A percentile compares a stretch with the other conserved stretches of the same genome.
These are phyloP conservation scores for Oxyteleia sp. DNA, from an alignment of 2,888 invertebrate genomes.

Conservation along the genomic window DNA sequence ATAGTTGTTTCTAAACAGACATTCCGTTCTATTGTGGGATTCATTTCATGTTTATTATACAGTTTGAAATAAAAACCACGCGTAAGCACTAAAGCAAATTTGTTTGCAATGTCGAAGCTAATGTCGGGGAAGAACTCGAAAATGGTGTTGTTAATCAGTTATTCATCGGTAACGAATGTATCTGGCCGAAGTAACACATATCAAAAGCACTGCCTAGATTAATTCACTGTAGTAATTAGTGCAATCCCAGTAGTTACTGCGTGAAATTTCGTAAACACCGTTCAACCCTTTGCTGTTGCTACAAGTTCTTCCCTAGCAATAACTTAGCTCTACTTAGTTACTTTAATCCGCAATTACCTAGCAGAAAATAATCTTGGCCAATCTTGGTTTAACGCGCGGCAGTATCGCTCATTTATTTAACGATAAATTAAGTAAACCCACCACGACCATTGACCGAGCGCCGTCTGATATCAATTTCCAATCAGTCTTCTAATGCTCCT, in stretches of 20 bases:
- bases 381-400: not conserved
- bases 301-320: conserved; percentile 7
- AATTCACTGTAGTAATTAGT: conserved; percentile 24
- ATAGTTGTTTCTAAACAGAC: conserved; percentile 12
- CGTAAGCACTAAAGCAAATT: not conserved
- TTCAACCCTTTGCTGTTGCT: not conserved
- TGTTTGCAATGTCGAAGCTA: not conserved
- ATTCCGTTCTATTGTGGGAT: not conserved
- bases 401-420: not conserved
- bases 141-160: conserved; percentile 2
- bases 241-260: conserved; percentile 9
- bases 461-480: conserved; percentile 10
- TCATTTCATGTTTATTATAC: not conserved
- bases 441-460: not conserved
- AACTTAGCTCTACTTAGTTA: conserved; percentile 6
- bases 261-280: conserved; percentile 19
- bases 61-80: too few species aligned
- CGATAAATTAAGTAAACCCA: not conserved
- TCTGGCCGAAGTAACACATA: not conserved
- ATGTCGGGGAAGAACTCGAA: not conserved
- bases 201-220: not conserved
- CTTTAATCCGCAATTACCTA: conserved; percentile 19
- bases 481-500: conserved; percentile 1
- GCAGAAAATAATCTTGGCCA: conserved; percentile 12
- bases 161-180: not conserved